Evolutionary conservation across 2,888 invertebrate species (phyloP).

Genomic region (Cephus pygmeus): DNA sequence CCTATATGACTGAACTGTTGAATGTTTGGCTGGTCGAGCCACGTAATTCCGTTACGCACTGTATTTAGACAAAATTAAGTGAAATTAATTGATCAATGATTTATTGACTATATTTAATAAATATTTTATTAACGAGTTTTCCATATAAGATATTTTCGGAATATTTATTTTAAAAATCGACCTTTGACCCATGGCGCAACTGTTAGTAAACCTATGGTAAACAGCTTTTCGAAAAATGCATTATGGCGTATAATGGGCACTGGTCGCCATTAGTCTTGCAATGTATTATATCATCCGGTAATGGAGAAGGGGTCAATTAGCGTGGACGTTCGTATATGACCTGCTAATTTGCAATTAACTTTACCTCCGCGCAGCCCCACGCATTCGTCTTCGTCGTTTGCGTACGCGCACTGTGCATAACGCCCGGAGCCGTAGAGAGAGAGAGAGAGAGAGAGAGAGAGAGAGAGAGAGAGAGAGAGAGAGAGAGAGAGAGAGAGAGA

Average conservation of each 20-base stretch:
- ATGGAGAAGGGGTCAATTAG: conserved; percentile 27
- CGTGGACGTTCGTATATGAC: conserved; percentile 32
- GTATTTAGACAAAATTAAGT: not conserved
- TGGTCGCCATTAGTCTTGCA: conserved; percentile 4
- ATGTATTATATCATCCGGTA: conserved; percentile 5
- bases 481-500: not conserved
- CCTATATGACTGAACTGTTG: not conserved
- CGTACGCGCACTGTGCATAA: not conserved
- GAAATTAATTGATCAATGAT: not conserved
- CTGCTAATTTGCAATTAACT: conserved; percentile 31
- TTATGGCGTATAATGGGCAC: conserved; percentile 7
- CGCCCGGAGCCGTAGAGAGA: not conserved
- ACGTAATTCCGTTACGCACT: not conserved
- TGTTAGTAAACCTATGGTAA: conserved; percentile 5
- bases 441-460: not conserved
- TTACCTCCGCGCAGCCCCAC: not conserved
- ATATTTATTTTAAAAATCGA: not conserved
- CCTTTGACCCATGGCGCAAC: not conserved
- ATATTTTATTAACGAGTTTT: not conserved
- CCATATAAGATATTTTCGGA: not conserved
- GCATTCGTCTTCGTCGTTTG: not conserved
- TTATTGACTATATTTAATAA: not conserved
- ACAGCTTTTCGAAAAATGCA: conserved; percentile 31
- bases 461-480: not conserved
- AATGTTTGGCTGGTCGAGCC: not conserved